Evolutionary conservation across 1,140 invertebrate species (phyloP).

Genomic region (Monochamus saltuarius): DNA sequence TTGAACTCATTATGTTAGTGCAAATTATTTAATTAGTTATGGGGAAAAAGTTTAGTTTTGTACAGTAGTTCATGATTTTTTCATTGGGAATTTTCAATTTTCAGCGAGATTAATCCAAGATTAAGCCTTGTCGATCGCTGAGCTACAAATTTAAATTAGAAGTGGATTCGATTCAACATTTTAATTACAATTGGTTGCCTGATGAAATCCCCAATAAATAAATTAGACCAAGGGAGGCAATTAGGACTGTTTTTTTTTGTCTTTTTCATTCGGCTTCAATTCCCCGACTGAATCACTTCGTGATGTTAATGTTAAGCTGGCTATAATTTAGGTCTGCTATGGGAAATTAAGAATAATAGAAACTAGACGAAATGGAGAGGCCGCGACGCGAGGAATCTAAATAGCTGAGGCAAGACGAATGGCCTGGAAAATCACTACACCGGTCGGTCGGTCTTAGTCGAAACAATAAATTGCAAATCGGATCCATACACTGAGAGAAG

Average conservation of each 20-base stretch:
- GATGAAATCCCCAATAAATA: slow-evolving; percentile 26
- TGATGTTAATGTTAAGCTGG: slow-evolving; percentile 20
- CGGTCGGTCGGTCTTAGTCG: slow-evolving; percentile 26
- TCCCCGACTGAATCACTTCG: not conserved
- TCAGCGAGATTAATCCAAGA: too few species aligned
- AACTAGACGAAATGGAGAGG: slow-evolving; percentile 12
- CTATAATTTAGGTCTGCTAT: slow-evolving; percentile 24
- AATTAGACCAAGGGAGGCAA: slow-evolving; percentile 2
- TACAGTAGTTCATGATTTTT: too few species aligned
- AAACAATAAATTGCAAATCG: too few species aligned
- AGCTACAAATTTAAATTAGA: slow-evolving; percentile 16
- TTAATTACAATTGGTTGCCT: slow-evolving; percentile 22
- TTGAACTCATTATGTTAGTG: too few species aligned
- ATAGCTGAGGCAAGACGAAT: slow-evolving; percentile 31
- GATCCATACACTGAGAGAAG: too few species aligned
- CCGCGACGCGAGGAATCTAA: slow-evolving; percentile 28
- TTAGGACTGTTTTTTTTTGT: not conserved
- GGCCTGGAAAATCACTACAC: slow-evolving; percentile 37
- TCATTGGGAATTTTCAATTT: too few species aligned
- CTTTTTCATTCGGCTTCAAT: slow-evolving; percentile 1
- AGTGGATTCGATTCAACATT: slow-evolving; percentile 16
- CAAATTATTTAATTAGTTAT: too few species aligned
- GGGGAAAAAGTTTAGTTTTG: too few species aligned
- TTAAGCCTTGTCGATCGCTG: not conserved
- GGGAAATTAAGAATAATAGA: slow-evolving; percentile 32